Evolutionary conservation across 2,113 vertebrate species (phyloP).

Genomic region (Glaucomys volans): DNA sequence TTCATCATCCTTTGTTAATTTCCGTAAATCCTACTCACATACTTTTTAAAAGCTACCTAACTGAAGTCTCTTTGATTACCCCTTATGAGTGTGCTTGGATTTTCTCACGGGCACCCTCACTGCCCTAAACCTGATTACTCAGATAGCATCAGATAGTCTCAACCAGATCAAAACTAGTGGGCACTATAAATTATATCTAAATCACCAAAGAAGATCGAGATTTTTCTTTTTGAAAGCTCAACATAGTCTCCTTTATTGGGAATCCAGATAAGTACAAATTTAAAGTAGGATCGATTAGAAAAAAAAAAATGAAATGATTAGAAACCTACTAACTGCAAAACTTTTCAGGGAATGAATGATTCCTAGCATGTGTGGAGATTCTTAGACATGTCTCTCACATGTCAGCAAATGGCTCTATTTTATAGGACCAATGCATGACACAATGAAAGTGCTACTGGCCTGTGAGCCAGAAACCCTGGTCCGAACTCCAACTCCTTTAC

Average conservation of each 20-base stretch:
- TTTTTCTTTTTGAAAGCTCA: neutral
- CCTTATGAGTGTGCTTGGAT: neutral
- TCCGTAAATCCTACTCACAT: neutral
- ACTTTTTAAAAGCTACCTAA: neutral
- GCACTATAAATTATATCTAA: neutral
- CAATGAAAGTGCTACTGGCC: neutral
- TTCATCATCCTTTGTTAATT: neutral
- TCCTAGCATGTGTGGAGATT: neutral
- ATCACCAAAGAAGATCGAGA: neutral
- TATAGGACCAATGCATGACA: neutral
- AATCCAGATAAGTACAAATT: neutral
- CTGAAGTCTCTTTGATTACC: neutral
- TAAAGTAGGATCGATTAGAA: neutral
- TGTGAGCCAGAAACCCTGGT: neutral
- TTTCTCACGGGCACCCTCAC: neutral
- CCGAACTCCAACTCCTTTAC: neutral
- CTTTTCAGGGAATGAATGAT: neutral
- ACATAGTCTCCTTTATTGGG: neutral
- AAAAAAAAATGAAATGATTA: neutral
- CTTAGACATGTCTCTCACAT: neutral
- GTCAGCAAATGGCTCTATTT: neutral
- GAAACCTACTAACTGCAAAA: neutral
- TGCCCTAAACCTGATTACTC: neutral
- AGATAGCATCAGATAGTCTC: neutral
- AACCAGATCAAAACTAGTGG: neutral